Percentiles rank a stretch among this genome's conserved stretches.
These are phyloP conservation scores for Drosophila meridiana DNA, from an alignment of 2,888 invertebrate species.

Conservation along the genomic window DNA sequence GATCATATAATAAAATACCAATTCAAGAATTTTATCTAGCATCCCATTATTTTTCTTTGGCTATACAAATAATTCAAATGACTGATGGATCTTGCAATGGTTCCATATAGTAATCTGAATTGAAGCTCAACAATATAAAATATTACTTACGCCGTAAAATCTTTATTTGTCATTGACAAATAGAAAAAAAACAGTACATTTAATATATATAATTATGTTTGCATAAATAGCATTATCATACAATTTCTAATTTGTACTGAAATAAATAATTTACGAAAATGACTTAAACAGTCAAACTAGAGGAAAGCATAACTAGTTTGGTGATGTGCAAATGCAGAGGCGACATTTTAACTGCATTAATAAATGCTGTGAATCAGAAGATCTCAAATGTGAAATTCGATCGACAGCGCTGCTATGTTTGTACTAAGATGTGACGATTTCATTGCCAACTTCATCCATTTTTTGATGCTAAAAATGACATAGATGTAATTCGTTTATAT, in stretches of 20 bases:
- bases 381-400: conserved; percentile 8
- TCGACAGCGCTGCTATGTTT: background rate
- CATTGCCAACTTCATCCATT: background rate
- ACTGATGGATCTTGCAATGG: no score
- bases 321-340: conserved; percentile 11
- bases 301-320: conserved; percentile 8
- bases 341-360: conserved; percentile 20
- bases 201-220: conserved; percentile 9
- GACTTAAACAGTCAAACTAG: conserved; percentile 1
- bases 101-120: no score
- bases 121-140: background rate
- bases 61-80: no score
- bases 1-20: conserved; percentile 47
- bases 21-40: conserved; percentile 56
- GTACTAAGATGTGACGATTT: conserved; percentile 5
- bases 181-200: conserved; percentile 19
- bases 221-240: conserved; percentile 34
- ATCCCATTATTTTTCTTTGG: conserved; percentile 13
- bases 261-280: conserved; percentile 13
- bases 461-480: background rate
- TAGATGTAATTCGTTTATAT: background rate
- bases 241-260: conserved; percentile 14
- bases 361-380: conserved; percentile 23
- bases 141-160: conserved; percentile 18
- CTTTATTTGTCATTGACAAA: conserved; percentile 40